Evolutionary conservation across 2,888 invertebrate genomes (phyloP), one percentile per base, ranked within the genome.

Genomic region (Danaus chrysippus): DNA sequence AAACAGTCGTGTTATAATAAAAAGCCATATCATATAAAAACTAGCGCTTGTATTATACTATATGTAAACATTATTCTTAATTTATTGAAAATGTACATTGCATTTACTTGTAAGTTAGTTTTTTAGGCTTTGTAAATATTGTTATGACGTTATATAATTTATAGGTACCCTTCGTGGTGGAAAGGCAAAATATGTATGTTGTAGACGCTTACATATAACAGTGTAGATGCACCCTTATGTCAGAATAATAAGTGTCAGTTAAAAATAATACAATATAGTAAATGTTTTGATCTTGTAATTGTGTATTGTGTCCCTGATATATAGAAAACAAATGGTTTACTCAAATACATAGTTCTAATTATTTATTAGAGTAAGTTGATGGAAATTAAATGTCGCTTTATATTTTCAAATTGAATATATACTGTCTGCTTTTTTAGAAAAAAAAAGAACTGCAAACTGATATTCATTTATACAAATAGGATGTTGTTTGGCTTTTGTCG

Each of bases 101-200:
- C 89, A 87, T 87, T 86, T 87, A 89, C 77, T 77, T 78, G 86
- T 91, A 91, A 90, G 90, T 83, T 90, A 91, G 88, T 79, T 81
- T 71, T 71, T 81, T 90, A 90, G 88, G 90, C 90, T 91, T 90
- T 91, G 91, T 91, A 91, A 86, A 91, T 91, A 91, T 90, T 91
- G 91, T 91, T 91, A 90, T 80, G 86, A 89, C 83, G 90, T 91
- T 91, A 90, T 87, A 91, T 91, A 91, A 91, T 90, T 91, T 91
- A 90, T 90, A 90, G 90, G 86, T 88, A 83, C 75, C 77, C 77
- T 83, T 85, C 86, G 81, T 79, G 80, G 80, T 74, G 82, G 76
- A 81, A 81, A 77, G 78, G 83, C 78, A 71, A 70, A 76, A 78
- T 82, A 85, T 84, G 83, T 77, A 83, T 86, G 86, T 86, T 78